Percentiles rank a stretch among this genome's conserved stretches.
These are phyloP conservation scores for Lagodon rhomboides DNA, from an alignment of 2,797 vertebrate genomes.

Conservation along the genomic window DNA sequence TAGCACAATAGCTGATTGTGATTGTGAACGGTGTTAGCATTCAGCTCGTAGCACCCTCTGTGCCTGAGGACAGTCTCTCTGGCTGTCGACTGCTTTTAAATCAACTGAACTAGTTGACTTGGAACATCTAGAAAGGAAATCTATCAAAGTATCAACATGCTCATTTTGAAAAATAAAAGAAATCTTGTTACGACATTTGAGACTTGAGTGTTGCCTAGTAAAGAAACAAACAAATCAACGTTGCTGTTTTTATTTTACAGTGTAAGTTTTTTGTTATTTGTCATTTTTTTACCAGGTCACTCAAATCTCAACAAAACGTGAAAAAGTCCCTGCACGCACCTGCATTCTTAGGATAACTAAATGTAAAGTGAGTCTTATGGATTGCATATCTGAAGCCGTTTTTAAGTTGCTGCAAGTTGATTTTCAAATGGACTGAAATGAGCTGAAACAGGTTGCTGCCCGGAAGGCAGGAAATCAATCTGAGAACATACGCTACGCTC, in stretches of 20 bases:
- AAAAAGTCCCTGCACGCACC: constrained; percentile 25
- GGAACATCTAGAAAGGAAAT: constrained; percentile 5
- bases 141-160: not conserved
- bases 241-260: not conserved
- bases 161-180: not conserved
- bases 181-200: not conserved
- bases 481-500: constrained; percentile 46
- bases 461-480: constrained; percentile 69
- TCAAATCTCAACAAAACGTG: constrained; percentile 18
- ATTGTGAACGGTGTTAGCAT: not conserved
- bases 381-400: constrained; percentile 43
- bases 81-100: not conserved
- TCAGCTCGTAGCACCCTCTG: not conserved
- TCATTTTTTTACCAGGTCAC: not conserved
- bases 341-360: constrained; percentile 35
- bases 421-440: constrained; percentile 60
- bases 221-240: not conserved
- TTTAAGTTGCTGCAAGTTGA: constrained; percentile 49
- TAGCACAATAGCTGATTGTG: not conserved
- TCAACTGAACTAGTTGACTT: not conserved
- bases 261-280: not conserved
- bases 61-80: not conserved
- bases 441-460: constrained; percentile 72
- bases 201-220: not conserved
- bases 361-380: constrained; percentile 46